Evolutionary conservation across 2,797 vertebrate species (phyloP), one percentile per base, ranked within the genome.

Genomic region (Megaceryle alcyon): DNA sequence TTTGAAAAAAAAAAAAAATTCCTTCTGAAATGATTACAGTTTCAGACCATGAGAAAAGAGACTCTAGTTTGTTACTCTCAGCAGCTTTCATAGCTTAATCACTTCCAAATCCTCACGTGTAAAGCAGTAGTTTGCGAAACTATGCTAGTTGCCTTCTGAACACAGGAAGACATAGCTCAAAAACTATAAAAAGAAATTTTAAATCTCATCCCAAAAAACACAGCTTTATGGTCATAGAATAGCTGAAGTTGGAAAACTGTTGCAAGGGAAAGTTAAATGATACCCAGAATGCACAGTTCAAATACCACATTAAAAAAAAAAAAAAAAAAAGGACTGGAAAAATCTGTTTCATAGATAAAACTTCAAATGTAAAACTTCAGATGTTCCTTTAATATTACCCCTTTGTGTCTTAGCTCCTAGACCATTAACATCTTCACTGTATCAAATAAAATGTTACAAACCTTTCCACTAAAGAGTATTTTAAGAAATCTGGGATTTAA

Each of bases 291-390:
- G 4, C 14, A 83, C 23, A 69, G 17, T 49, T 91, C 49, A 86
- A 91, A 89, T 92, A n/a, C 1, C 22, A 57, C 4, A 3, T 29
- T 7, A 71, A 51, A 68, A 25, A 66, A 8, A 7, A 35, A 56
- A 64, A 23, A 65, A 65, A 49, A 35, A 51, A 48, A 49, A n/a
- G 23, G 33, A 68, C 56, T 61, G 57, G 61, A 92, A 92, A 92
- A 92, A 23, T 76, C 37, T 90, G 82, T 71, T 75, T 59, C 78
- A 85, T 7, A 95, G 71, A 78, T 86, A 92, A 90, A 90, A 78
- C 35, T 91, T 85, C 23, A 76, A 44, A 49, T 86, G 21, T 44
- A 92, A 90, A 90, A 78, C 35, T 91, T 85, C 23, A 76, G 46
- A 49, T 86, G 21, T 44, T 89, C 23, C 19, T 91, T 93, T 82